Evolutionary conservation across 1,140 invertebrate species (phyloP).

Genomic region (Bombus superbus): DNA sequence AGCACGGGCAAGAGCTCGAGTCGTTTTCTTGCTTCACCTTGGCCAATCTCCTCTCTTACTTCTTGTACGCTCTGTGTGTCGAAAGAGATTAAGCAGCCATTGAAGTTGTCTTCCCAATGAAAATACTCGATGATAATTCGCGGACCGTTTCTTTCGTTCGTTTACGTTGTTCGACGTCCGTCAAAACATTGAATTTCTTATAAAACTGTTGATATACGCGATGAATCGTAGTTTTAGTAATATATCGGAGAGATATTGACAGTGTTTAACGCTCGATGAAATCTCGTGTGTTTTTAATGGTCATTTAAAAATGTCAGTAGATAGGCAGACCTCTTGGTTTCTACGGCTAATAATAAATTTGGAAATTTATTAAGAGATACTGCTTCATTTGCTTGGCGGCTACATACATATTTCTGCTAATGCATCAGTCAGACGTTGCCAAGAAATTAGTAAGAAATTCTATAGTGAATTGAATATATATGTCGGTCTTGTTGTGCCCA

Average conservation of each 20-base stretch:
- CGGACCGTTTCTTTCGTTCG: neutral
- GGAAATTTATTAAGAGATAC: neutral
- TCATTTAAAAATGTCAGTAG: neutral
- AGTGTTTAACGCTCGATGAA: neutral
- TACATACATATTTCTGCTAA: no score
- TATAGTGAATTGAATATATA: no score
- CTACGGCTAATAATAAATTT: neutral
- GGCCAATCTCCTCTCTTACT: constrained; percentile 33
- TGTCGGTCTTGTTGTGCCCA: no score
- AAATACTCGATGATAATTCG: constrained; percentile 6
- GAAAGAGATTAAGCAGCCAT: constrained; percentile 8
- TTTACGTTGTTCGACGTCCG: neutral
- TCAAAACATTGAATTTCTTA: neutral
- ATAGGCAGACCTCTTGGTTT: neutral
- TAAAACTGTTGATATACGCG: no score
- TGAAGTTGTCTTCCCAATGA: neutral
- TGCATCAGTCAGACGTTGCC: neutral
- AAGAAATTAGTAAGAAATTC: neutral
- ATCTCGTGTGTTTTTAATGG: neutral
- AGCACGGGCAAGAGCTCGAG: neutral
- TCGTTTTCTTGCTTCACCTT: constrained; percentile 9
- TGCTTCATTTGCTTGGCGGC: neutral
- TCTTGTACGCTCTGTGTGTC: neutral
- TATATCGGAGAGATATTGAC: accelerated
- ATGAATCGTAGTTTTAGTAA: neutral